Conservation (phyloP, 2,797 vertebrate genomes). For the Sarcoramphus papa region DNA sequence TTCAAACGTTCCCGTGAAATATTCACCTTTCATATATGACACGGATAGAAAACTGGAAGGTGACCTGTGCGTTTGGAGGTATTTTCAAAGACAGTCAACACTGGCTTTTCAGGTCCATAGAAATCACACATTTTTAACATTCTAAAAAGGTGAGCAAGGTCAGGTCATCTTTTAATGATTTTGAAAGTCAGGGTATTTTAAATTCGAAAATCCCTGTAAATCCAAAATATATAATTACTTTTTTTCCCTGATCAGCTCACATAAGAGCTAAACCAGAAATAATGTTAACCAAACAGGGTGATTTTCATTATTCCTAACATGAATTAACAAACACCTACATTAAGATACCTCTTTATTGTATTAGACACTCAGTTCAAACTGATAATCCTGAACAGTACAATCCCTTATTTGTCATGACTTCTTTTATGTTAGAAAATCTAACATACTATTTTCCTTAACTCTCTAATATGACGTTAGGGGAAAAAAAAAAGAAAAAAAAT, state of each 20-base stretch:
- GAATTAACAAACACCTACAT: neutral
- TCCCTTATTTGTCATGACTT: neutral
- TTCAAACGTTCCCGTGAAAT: neutral
- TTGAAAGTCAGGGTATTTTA: neutral
- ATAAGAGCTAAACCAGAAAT: neutral
- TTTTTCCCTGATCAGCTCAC: neutral
- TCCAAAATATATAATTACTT: neutral
- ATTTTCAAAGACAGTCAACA: neutral
- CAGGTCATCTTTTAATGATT: neutral
- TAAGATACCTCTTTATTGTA: neutral
- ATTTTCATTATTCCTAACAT: neutral
- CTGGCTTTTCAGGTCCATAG: neutral
- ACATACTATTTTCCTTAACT: neutral
- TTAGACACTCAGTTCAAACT: neutral
- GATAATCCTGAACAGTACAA: neutral
- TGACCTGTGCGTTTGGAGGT: neutral
- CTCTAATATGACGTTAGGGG: neutral
- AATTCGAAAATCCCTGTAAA: neutral
- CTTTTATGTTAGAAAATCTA: neutral
- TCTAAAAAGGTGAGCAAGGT: neutral
- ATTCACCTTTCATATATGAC: neutral
- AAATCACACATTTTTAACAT: neutral
- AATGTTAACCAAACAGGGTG: neutral
- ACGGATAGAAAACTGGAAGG: neutral
- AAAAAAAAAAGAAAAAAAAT: neutral